A percentile compares a stretch with the other conserved stretches of the same genome.
These are phyloP conservation scores for Cydia strobilella DNA, from an alignment of 1,140 invertebrate species.

Conservation along the genomic window DNA sequence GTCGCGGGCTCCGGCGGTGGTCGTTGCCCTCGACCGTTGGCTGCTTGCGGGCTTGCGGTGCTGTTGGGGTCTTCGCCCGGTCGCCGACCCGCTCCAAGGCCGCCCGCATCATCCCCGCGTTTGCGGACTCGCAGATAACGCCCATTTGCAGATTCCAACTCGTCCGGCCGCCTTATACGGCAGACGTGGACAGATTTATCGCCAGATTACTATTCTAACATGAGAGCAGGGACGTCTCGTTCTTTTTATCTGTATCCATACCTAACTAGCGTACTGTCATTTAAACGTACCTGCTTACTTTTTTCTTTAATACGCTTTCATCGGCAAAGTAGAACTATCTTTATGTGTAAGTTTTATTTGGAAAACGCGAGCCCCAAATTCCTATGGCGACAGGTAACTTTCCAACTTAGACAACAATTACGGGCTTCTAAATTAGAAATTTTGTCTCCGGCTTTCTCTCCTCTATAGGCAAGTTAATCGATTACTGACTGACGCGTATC, in stretches of 20 bases:
- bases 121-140: constrained; percentile 59
- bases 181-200: constrained; percentile 32
- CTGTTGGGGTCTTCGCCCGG: constrained; percentile 77
- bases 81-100: constrained; percentile 75
- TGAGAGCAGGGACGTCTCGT: background rate
- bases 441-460: constrained; percentile 30
- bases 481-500: constrained; percentile 19
- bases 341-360: constrained; percentile 10
- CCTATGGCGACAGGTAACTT: constrained; percentile 26
- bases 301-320: background rate
- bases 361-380: constrained; percentile 29
- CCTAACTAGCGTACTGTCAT: background rate
- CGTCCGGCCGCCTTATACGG: constrained; percentile 39
- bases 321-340: constrained; percentile 20
- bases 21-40: constrained; percentile 77
- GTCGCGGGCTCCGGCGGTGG: constrained; percentile 57
- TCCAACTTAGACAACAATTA: constrained; percentile 33
- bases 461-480: constrained; percentile 25
- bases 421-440: constrained; percentile 29
- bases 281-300: background rate
- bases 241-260: background rate
- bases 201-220: constrained; percentile 31
- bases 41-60: constrained; percentile 65
- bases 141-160: constrained; percentile 55
- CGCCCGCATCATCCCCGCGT: constrained; percentile 72